Percentiles rank a stretch among this genome's conserved stretches.
Conservation (phyloP, 2,888 invertebrate species). For the Bugulina stolonifera region DNA sequence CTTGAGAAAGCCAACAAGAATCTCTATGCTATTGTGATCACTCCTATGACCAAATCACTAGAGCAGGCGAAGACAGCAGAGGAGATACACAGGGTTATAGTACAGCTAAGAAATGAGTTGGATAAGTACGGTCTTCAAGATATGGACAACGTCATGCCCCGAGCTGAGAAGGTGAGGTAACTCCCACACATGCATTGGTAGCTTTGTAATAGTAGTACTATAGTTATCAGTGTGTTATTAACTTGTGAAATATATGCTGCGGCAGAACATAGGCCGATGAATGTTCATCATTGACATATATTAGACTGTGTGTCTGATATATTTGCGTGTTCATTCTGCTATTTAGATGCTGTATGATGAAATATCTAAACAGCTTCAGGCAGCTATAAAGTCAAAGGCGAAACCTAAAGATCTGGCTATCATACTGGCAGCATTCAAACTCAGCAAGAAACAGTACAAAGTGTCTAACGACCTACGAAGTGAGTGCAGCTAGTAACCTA, state of each 20-base stretch:
- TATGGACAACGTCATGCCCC: background rate
- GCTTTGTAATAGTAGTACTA: no score
- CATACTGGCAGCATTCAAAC: conserved; percentile 15
- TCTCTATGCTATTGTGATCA: background rate
- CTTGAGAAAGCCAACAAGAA: conserved; percentile 16
- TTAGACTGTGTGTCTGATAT: no score
- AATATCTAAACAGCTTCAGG: conserved; percentile 10
- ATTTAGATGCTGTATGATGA: conserved; percentile 7
- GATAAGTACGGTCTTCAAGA: conserved; percentile 3
- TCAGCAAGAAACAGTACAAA: conserved; percentile 17
- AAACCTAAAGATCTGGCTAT: background rate
- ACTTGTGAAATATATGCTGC: no score
- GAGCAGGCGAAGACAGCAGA: background rate
- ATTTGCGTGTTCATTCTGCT: background rate
- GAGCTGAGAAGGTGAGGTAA: conserved; percentile 1
- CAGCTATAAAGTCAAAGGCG: conserved; percentile 3
- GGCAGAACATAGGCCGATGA: no score
- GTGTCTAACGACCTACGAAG: background rate
- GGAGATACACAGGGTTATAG: background rate
- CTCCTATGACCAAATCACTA: conserved; percentile 1
- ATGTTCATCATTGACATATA: no score
- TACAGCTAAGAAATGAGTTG: background rate
- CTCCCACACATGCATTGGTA: no score
- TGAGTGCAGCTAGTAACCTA: background rate
- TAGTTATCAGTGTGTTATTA: no score